These are phyloP conservation scores for Stenolophus ochropezus DNA, from an alignment of 2,888 invertebrate genomes.

Conservation along the genomic window DNA sequence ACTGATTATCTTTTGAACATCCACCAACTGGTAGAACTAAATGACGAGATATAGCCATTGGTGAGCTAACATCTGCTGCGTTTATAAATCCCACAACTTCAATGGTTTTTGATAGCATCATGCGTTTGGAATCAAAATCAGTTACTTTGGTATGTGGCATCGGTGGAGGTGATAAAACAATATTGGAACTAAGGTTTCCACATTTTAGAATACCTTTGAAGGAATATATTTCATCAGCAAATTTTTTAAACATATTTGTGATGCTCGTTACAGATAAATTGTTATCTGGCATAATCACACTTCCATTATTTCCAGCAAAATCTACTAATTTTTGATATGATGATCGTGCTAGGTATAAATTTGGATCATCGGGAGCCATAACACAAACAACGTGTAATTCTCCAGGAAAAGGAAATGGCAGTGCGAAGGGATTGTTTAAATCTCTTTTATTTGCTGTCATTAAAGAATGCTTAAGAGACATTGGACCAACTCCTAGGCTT, in stretches of 20 bases:
- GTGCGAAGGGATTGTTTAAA: slow-evolving; percentile 76
- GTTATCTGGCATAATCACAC: slow-evolving; percentile 77
- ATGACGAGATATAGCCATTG: slow-evolving; percentile 93
- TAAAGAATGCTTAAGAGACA: slow-evolving; percentile 78
- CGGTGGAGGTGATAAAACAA: slow-evolving; percentile 85
- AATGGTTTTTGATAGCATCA: slow-evolving; percentile 82
- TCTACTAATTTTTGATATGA: slow-evolving; percentile 89
- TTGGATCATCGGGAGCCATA: slow-evolving; percentile 79
- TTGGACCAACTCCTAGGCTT: slow-evolving; percentile 80
- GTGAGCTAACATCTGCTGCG: slow-evolving; percentile 92
- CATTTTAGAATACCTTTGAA: slow-evolving; percentile 84
- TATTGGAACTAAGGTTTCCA: slow-evolving; percentile 83
- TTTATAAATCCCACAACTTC: slow-evolving; percentile 92
- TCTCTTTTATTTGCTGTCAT: slow-evolving; percentile 73
- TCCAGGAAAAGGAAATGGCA: slow-evolving; percentile 87
- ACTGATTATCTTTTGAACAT: slow-evolving; percentile 74
- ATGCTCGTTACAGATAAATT: slow-evolving; percentile 70
- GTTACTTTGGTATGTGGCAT: slow-evolving; percentile 76
- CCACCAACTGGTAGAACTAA: slow-evolving; percentile 85
- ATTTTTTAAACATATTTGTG: slow-evolving; percentile 77
- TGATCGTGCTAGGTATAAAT: slow-evolving; percentile 78
- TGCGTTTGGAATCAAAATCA: slow-evolving; percentile 79
- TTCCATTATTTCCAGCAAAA: slow-evolving; percentile 81
- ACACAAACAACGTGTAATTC: slow-evolving; percentile 86
- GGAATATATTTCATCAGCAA: slow-evolving; percentile 84